Percentiles rank a stretch among this genome's conserved stretches.
Evolutionary conservation across 2,888 invertebrate genomes (phyloP).

Genomic region (Vesta saturnalis): DNA sequence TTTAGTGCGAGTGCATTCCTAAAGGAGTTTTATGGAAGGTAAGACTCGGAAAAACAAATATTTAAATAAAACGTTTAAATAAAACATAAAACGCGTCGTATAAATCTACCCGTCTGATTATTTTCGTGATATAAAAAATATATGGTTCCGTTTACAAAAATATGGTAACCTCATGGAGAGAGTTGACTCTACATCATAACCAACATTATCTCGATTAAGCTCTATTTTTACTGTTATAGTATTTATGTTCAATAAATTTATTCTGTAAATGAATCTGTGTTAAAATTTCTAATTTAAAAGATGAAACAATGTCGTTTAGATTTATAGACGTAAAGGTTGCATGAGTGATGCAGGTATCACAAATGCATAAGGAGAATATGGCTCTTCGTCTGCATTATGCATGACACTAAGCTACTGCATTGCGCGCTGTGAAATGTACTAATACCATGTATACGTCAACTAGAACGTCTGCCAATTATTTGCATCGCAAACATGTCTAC

Average conservation of each 20-base stretch:
- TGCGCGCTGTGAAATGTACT: slow-evolving; percentile 34
- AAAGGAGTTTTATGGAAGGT: slow-evolving; percentile 27
- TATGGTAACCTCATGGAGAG: slow-evolving; percentile 22
- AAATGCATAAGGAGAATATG: slow-evolving; percentile 26
- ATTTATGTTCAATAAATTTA: not conserved
- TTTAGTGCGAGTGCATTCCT: slow-evolving; percentile 19
- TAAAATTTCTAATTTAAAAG: too few relatives aligned
- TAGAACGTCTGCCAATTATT: slow-evolving; percentile 32
- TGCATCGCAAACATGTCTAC: slow-evolving; percentile 23
- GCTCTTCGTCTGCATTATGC: slow-evolving; percentile 34
- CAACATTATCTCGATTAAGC: slow-evolving; percentile 24
- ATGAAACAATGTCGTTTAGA: slow-evolving; percentile 10
- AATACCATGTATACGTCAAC: slow-evolving; percentile 21
- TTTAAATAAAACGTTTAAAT: slow-evolving; percentile 24
- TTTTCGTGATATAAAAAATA: slow-evolving; percentile 35
- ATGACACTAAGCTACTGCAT: slow-evolving; percentile 34
- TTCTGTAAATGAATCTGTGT: too few relatives aligned
- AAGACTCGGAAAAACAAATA: slow-evolving; percentile 28
- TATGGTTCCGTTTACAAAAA: slow-evolving; percentile 34
- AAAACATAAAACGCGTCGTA: slow-evolving; percentile 37
- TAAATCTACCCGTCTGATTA: slow-evolving; percentile 37
- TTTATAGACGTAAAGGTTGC: slow-evolving; percentile 22
- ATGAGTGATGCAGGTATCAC: slow-evolving; percentile 33
- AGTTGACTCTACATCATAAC: slow-evolving; percentile 25
- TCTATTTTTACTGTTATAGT: slow-evolving; percentile 14